phyloP scores from a whole-genome alignment of 2,797 vertebrate genomes.

The Martes flavigula region DNA sequence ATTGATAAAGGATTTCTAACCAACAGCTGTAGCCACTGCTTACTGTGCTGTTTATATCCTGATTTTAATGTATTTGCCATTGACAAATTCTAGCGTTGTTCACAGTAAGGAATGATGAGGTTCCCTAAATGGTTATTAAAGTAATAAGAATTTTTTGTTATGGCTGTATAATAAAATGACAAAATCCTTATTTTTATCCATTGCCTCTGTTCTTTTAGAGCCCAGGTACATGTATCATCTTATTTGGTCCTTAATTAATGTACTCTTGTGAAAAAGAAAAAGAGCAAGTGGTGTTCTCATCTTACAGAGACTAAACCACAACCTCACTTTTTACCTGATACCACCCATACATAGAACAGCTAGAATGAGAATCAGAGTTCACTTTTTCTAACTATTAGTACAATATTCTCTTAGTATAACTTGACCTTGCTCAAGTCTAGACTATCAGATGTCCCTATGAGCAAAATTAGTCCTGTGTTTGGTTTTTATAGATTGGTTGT shows the following conservation, averaged over 20 bases:
- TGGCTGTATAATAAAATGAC: background rate
- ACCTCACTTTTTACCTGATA: background rate
- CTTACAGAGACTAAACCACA: background rate
- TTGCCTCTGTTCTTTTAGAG: conserved; percentile 19
- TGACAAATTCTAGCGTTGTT: background rate
- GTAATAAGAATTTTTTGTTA: conserved; percentile 11
- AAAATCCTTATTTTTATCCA: conserved; percentile 39
- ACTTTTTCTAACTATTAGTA: background rate
- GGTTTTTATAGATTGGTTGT: background rate
- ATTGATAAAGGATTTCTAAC: background rate
- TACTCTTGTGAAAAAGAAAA: background rate
- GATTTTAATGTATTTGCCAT: background rate
- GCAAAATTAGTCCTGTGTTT: background rate
- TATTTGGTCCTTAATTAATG: background rate
- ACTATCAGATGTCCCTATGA: background rate
- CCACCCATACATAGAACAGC: background rate
- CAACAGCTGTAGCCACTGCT: background rate
- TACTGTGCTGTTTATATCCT: background rate
- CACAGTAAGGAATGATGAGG: background rate
- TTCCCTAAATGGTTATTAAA: conserved; percentile 37
- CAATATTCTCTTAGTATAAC: background rate
- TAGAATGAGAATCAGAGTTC: conserved; percentile 1
- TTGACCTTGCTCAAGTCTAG: background rate
- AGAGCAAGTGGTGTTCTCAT: background rate
- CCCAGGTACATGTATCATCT: background rate